Evolutionary conservation across 2,888 invertebrate species (phyloP), one percentile per base, ranked within the genome.

Genomic region (Melanostoma mellinum): DNA sequence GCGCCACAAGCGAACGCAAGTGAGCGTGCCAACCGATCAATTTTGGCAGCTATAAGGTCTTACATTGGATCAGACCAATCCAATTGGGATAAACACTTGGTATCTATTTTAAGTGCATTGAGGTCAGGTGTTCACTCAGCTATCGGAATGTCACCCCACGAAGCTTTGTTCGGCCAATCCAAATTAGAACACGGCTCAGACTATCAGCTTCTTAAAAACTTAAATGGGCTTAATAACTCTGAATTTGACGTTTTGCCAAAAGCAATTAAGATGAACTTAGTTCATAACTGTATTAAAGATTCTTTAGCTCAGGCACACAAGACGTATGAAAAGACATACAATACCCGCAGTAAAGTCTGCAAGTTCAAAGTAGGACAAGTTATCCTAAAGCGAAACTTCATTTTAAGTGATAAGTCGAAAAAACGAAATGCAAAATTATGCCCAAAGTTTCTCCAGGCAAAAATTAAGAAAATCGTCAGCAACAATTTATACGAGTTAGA

Each of bases 71-170:
- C 20, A 8, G 48, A 50, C 6, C 48, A 30, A 50, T 30, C 30
- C 6, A 20, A 50, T 32, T 50, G 48, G 48, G 48, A 50, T 50
- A 50, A 32, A 30, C 48, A 50, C 8, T 32, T 50, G 8, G 5
- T 8, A 4, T 50, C 48, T 8, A 50, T 50, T 8, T 20, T 32
- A 6, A 30, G 30, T 50, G 48, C 48, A 1, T n/a, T 50, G 2
- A 20, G 48, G 9, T 30, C 48, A 6, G 32, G 30, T 3, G 9
- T 50, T 50, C 48, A 50, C 33, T 72, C 72, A 1, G 72, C 72
- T 0, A 72, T 72, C 4, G 40, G 40, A 9, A 72, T 60, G 40
- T 72, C 60, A 9, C 72, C 72, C 4, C 42, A 50, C 6, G 58
- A 60, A 30, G 72, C 72, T 4, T 6, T 72, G 6, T 72, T 72